Conservation (phyloP, 2,888 invertebrate species). For the Drosophila niveifrons region DNA sequence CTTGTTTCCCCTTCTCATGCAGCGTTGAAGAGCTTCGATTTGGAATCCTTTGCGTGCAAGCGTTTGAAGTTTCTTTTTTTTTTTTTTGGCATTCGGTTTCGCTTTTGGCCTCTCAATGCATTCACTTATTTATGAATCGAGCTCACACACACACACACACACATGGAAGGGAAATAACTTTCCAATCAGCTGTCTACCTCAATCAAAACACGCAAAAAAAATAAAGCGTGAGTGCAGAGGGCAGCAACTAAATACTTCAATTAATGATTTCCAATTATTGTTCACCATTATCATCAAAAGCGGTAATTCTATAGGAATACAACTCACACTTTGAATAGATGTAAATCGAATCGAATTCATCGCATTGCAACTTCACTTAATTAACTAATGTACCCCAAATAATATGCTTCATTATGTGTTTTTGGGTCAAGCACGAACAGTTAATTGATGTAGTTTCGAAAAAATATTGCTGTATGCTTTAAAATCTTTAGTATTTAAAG, state of each 20-base stretch:
- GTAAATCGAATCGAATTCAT: not conserved
- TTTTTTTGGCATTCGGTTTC: conserved; percentile 30
- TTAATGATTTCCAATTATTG: conserved; percentile 25
- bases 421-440: too few species aligned
- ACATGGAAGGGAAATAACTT: not conserved
- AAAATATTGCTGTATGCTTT: too few species aligned
- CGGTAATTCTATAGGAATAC: conserved; percentile 8
- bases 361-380: not conserved
- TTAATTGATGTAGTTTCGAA: too few species aligned
- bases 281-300: conserved; percentile 5
- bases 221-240: not conserved
- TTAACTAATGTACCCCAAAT: not conserved
- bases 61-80: conserved; percentile 39
- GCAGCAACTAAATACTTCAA: not conserved
- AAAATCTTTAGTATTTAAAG: too few species aligned
- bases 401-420: too few species aligned
- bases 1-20: not conserved
- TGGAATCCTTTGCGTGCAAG: conserved; percentile 46
- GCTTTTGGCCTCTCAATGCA: conserved; percentile 34
- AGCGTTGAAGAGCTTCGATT: not conserved
- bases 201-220: conserved; percentile 12
- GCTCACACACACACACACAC: conserved; percentile 21
- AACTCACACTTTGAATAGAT: not conserved
- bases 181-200: not conserved
- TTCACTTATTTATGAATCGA: conserved; percentile 49